These are phyloP conservation scores for Procavia capensis DNA, from an alignment of 2,113 vertebrate genomes.

Conservation along the genomic window DNA sequence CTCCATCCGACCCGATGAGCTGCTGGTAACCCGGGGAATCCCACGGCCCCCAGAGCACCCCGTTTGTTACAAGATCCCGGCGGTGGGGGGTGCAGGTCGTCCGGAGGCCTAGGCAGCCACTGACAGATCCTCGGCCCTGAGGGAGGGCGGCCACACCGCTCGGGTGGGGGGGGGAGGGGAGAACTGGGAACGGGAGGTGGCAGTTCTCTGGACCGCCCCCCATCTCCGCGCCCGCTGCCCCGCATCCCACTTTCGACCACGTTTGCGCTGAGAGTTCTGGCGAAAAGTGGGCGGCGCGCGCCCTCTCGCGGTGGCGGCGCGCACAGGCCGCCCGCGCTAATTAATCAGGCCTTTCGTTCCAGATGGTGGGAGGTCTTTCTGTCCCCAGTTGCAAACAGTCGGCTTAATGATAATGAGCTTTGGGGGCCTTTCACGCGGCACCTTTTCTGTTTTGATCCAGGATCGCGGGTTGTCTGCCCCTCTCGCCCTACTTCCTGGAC, in stretches of 20 bases:
- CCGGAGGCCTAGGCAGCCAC: not conserved
- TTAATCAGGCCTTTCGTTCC: not conserved
- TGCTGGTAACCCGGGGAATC: conserved; percentile 90
- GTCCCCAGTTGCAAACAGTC: not conserved
- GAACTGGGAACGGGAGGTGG: not conserved
- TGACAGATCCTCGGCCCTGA: not conserved
- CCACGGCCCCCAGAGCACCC: not conserved
- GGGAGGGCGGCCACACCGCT: not conserved
- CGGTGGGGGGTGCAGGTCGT: not conserved
- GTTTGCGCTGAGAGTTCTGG: not conserved
- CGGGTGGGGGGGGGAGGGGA: not conserved
- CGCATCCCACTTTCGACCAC: not conserved
- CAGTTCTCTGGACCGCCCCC: not conserved
- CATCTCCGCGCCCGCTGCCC: not conserved
- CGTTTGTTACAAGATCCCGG: not conserved
- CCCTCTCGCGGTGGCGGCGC: conserved; percentile 75
- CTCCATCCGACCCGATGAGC: conserved; percentile 94
- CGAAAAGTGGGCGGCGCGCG: conserved; percentile 66
- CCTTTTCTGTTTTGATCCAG: not conserved
- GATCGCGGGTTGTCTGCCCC: no score
- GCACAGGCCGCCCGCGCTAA: not conserved
- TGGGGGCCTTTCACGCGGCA: not conserved
- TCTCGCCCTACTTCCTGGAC: no score
- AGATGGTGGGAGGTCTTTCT: conserved; percentile 33
- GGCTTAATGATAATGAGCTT: not conserved